phyloP scores from a whole-genome alignment of 2,797 vertebrate species.

The Hypotaenidia okinawae region DNA sequence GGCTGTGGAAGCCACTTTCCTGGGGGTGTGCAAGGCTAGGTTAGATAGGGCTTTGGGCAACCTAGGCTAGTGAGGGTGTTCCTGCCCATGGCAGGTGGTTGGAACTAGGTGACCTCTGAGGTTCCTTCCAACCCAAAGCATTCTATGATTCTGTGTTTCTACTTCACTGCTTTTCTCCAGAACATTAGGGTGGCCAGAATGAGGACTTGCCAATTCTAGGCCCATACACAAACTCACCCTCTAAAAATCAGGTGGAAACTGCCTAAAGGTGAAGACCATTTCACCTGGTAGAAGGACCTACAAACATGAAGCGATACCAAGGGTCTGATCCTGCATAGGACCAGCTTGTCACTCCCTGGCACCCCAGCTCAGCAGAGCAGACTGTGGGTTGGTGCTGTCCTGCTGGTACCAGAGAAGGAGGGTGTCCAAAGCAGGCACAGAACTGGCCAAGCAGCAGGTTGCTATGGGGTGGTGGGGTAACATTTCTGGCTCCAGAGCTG shows the following conservation, averaged over 20 bases:
- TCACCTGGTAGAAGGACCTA: rapidly evolving
- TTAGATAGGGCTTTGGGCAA: no score
- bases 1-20: no score
- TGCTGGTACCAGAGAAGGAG: no score
- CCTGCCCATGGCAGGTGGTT: no score
- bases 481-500: background rate
- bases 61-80: no score
- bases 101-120: no score
- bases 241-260: background rate
- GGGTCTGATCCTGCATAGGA: background rate
- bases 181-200: background rate
- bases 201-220: background rate
- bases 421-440: rapidly evolving
- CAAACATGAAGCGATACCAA: rapidly evolving
- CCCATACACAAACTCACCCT: no score
- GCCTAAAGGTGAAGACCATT: background rate
- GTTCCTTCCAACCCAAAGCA: no score
- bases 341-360: background rate
- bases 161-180: background rate
- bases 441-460: background rate
- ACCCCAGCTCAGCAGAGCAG: background rate
- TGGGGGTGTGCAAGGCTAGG: no score
- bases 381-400: rapidly evolving
- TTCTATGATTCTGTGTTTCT: no score
- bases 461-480: rapidly evolving